Percentiles rank a stretch among this genome's conserved stretches.
phyloP scores from a whole-genome alignment of 2,113 vertebrate species.

The Elachura formosa region DNA sequence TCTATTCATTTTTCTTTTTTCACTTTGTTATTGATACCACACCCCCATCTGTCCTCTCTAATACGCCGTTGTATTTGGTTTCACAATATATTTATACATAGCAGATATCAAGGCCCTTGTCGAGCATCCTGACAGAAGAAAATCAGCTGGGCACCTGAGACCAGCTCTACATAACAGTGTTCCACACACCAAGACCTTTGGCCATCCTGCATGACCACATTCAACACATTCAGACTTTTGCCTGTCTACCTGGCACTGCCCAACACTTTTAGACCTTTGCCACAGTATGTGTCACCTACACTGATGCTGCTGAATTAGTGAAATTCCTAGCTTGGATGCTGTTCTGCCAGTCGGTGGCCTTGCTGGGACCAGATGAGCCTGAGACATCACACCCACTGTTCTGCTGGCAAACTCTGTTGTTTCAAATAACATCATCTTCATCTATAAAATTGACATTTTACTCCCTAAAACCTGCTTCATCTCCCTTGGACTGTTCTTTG shows the following conservation, averaged over 20 bases:
- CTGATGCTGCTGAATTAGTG: accelerated
- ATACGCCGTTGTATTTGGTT: not conserved
- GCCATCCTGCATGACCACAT: not conserved
- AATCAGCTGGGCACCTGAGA: not conserved
- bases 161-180: accelerated
- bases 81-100: not conserved
- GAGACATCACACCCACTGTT: not conserved
- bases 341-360: not conserved
- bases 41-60: not conserved
- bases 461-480: not conserved
- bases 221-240: not conserved
- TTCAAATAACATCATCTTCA: not conserved
- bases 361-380: not conserved
- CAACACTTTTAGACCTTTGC: not conserved
- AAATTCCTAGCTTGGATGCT: accelerated
- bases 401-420: not conserved
- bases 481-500: not conserved
- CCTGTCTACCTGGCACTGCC: not conserved
- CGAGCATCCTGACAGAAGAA: not conserved
- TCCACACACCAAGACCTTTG: not conserved
- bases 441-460: not conserved
- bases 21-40: not conserved
- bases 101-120: not conserved
- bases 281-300: not conserved
- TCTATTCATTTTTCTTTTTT: not conserved